Percentiles rank a stretch among this genome's conserved stretches.
Evolutionary conservation across 2,797 vertebrate species (phyloP).

Genomic region (Ciconia nigra): DNA sequence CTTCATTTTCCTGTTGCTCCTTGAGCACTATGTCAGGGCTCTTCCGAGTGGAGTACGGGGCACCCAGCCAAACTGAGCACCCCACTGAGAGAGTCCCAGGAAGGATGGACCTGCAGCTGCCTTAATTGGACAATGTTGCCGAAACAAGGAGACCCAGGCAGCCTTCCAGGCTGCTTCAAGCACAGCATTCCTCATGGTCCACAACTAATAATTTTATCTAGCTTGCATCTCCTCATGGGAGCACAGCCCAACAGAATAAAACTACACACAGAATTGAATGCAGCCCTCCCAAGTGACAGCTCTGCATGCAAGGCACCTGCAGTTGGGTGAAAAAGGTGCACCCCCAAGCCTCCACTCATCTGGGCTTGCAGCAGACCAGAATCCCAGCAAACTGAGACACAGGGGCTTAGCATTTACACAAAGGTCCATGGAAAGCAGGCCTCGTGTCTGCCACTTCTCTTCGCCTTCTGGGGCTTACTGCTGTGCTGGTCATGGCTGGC

Average conservation of each 20-base stretch:
- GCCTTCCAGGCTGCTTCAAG: background rate
- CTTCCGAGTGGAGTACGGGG: accelerated
- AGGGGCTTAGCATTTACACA: background rate
- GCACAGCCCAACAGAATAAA: background rate
- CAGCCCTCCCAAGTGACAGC: background rate
- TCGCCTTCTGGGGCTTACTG: background rate
- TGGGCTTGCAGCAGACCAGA: background rate
- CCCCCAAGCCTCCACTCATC: background rate
- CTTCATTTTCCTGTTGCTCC: background rate
- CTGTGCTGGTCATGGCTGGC: background rate
- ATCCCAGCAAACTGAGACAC: background rate
- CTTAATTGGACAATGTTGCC: background rate
- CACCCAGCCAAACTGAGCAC: background rate
- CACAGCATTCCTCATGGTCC: background rate
- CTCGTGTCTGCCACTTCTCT: background rate
- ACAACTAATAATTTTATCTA: background rate
- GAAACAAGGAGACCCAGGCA: accelerated
- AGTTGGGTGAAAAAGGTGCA: background rate
- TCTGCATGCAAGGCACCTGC: background rate
- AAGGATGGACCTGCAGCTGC: background rate
- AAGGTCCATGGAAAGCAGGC: accelerated
- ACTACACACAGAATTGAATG: background rate
- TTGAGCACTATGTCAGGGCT: background rate
- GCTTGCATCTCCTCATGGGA: background rate
- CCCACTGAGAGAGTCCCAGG: accelerated